Evolutionary conservation across 2,797 vertebrate species (phyloP), one percentile per base, ranked within the genome.

Genomic region (Pangasius mekongensis): DNA sequence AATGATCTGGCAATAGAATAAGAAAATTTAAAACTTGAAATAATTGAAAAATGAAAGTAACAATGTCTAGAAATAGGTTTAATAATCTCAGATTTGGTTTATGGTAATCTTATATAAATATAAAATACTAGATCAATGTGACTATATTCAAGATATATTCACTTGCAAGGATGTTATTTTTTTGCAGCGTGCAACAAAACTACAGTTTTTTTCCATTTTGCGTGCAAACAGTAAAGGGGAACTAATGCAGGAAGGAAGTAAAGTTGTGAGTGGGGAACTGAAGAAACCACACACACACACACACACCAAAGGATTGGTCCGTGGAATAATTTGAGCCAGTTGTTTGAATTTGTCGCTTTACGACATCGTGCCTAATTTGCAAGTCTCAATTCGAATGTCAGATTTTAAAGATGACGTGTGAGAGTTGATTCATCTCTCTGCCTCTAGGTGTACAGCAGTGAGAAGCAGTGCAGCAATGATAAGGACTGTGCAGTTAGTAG

Each of bases 401-500:
- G 43, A 43, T 43, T 43, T 43, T 43, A 43, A 69, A 18, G 16
- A 16, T 30, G 76, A 30, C 1, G 18, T 60, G 54, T 60, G 64
- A 30, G 22, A 74, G 24, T 30, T 52, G 60, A 67, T 62, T 22
- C 13, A 20, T 86, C 13, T 54, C 60, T n/a, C 78, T 82, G 60
- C 69, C 39, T 82, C n/a, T 47, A 99, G 98, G 96, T 94, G 87
- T 97, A 98, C 78, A 33, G 62, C 82, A 30, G 8, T 30, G 82
- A 67, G 62, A 66, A 67, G 3, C 98, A 98, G 2, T 99, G 98
- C 86, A 97, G 96, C 91, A 99, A 95, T 0, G 98, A 99, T 82
- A 98, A 98, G 91, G 98, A 99, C 86, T 99, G 98, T 14, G 96
- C 96, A 1, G 94, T 98, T 22, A 98, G 97, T 52, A 96, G 97